phyloP scores from a whole-genome alignment of 2,888 invertebrate genomes.

The Aphodius granarius region DNA sequence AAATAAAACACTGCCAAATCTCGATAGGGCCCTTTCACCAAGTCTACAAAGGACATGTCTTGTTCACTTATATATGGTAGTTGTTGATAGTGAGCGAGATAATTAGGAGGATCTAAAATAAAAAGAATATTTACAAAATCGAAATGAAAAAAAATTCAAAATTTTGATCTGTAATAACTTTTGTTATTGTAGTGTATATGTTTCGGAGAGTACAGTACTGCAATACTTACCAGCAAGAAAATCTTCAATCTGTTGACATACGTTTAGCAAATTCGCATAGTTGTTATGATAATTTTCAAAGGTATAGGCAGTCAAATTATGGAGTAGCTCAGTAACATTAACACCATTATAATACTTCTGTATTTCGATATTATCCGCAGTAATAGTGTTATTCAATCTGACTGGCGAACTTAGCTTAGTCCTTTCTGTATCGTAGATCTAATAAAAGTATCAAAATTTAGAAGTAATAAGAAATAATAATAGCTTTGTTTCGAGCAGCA shows the following conservation, averaged over 20 bases:
- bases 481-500: too few relatives aligned
- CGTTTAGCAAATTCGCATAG: conserved; percentile 43
- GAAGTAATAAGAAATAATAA: not conserved
- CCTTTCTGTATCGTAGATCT: conserved; percentile 43
- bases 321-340: conserved; percentile 44
- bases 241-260: conserved; percentile 41
- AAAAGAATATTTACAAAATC: not conserved
- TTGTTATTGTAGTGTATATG: too few relatives aligned
- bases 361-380: conserved; percentile 44
- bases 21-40: not conserved
- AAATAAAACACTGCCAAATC: not conserved
- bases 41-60: not conserved
- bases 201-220: too few relatives aligned
- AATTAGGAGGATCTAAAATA: not conserved
- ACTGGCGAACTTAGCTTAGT: conserved; percentile 40
- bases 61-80: not conserved
- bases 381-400: conserved; percentile 42
- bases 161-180: too few relatives aligned
- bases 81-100: not conserved
- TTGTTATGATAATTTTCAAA: conserved; percentile 47
- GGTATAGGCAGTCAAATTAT: conserved; percentile 40
- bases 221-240: conserved; percentile 45
- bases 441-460: conserved; percentile 26
- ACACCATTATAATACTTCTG: conserved; percentile 44
- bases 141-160: too few relatives aligned